Conservation (phyloP, 2,888 invertebrate species). For the Dione juno region DNA sequence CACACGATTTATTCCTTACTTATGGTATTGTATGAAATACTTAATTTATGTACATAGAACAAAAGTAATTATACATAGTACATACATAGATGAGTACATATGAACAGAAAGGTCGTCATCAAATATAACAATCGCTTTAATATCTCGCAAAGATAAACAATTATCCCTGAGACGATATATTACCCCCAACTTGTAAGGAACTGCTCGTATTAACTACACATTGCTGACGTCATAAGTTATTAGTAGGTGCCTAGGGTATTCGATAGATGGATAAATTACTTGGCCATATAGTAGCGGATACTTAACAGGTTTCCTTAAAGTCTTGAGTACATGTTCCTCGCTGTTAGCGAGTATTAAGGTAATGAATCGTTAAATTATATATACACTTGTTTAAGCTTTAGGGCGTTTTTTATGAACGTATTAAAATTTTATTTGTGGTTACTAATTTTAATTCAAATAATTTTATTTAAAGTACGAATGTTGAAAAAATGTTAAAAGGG, state of each 20-base stretch:
- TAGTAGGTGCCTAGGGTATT: constrained; percentile 59
- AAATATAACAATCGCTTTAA: constrained; percentile 51
- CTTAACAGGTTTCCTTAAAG: constrained; percentile 48
- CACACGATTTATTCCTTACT: too few relatives aligned
- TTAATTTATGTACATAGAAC: too few relatives aligned
- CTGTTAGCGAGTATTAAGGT: constrained; percentile 26
- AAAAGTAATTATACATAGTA: constrained; percentile 3
- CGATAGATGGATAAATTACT: constrained; percentile 60
- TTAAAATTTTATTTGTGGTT: too few relatives aligned
- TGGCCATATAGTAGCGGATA: constrained; percentile 37
- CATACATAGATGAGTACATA: background rate
- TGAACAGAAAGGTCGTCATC: background rate
- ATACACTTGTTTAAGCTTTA: too few relatives aligned
- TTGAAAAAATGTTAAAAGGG: too few relatives aligned
- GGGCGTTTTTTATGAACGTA: too few relatives aligned
- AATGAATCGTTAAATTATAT: background rate
- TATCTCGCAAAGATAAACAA: constrained; percentile 68
- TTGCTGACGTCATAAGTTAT: constrained; percentile 66
- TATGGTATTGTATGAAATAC: too few relatives aligned
- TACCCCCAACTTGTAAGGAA: constrained; percentile 55
- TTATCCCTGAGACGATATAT: constrained; percentile 72
- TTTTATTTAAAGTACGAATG: too few relatives aligned
- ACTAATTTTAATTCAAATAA: too few relatives aligned
- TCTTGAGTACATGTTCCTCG: constrained; percentile 32
- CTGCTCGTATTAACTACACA: constrained; percentile 53